These are phyloP conservation scores for Pan troglodytes DNA, from an alignment of 2,113 vertebrate genomes.

Conservation along the genomic window NHGRI_mPanTro3-v2.1_pri NC_072416.2:11135001-11135500, in stretches of 20 bases:
- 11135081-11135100: not conserved
- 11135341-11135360: not conserved
- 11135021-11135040: not conserved
- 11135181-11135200: not conserved
- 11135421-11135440: not conserved
- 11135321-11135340: not conserved
- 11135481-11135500: not conserved
- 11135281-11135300: not conserved
- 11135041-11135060: not conserved
- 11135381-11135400: not conserved
- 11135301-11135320: not conserved
- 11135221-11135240: not conserved
- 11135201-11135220: rapidly evolving
- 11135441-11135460: not conserved
- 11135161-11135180: not conserved
- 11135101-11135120: not conserved
- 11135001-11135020: not conserved
- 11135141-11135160: rapidly evolving
- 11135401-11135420: not conserved
- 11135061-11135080: not conserved
- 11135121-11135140: not conserved
- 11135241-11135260: not conserved
- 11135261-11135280: not conserved
- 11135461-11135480: not conserved
- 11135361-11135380: not conserved